These are phyloP conservation scores for Drosophila mettleri DNA, from an alignment of 2,888 invertebrate species.

Conservation along the genomic window DNA sequence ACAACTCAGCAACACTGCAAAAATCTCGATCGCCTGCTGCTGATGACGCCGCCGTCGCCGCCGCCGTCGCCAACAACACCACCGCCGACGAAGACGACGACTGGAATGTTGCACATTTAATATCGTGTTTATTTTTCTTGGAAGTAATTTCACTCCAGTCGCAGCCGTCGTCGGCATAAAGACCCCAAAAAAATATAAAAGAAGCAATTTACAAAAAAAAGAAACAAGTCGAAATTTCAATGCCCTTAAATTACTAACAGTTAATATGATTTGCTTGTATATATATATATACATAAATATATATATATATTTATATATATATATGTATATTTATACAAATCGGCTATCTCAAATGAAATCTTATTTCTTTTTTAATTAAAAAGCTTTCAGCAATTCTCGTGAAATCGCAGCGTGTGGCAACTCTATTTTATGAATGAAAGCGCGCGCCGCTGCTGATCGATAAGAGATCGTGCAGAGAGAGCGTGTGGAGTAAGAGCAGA, in stretches of 20 bases:
- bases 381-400: conserved; percentile 12
- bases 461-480: conserved; percentile 2
- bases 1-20: conserved; percentile 4
- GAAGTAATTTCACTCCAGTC: conserved; percentile 76
- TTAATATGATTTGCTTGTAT: not conserved
- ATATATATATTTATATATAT: not conserved
- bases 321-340: not conserved
- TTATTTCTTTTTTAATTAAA: conserved; percentile 7
- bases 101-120: conserved; percentile 79
- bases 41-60: conserved; percentile 12
- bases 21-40: too few relatives aligned
- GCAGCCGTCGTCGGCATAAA: conserved; percentile 22
- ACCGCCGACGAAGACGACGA: conserved; percentile 18
- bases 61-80: conserved; percentile 10
- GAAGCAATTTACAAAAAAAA: too few relatives aligned
- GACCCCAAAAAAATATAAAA: conserved; percentile 8
- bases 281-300: not conserved
- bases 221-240: conserved; percentile 12
- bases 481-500: not conserved
- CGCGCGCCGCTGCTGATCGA: conserved; percentile 9
- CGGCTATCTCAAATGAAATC: too few relatives aligned
- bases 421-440: conserved; percentile 43
- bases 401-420: conserved; percentile 28
- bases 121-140: conserved; percentile 79
- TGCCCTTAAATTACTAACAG: conserved; percentile 19